A percentile compares a stretch with the other conserved stretches of the same genome.
phyloP scores from a whole-genome alignment of 2,888 invertebrate genomes.

The Tupiocoris notatus region DNA sequence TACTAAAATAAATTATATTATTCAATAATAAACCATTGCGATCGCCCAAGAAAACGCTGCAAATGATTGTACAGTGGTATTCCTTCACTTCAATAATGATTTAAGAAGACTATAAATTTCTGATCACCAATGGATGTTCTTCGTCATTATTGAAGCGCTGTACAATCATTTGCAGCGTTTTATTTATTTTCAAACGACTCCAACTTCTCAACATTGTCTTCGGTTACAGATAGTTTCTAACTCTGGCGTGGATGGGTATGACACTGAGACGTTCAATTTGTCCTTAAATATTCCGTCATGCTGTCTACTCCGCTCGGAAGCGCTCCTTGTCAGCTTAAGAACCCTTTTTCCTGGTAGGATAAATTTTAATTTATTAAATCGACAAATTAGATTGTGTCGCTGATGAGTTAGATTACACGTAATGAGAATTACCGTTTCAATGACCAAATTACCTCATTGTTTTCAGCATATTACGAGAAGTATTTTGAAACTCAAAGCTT shows the following conservation, averaged over 20 bases:
- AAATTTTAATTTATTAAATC: slow-evolving; percentile 37
- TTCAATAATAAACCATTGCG: no score
- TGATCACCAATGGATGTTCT: no score
- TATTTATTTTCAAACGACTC: no score
- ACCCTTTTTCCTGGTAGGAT: slow-evolving; percentile 57
- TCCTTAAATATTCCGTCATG: slow-evolving; percentile 71
- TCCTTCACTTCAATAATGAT: no score
- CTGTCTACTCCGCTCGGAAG: slow-evolving; percentile 62
- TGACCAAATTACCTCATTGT: neutral
- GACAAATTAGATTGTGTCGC: neutral
- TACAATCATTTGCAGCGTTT: no score
- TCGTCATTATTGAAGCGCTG: no score
- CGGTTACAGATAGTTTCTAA: slow-evolving; percentile 51
- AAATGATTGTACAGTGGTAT: no score
- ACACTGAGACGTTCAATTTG: slow-evolving; percentile 65
- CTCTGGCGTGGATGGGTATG: slow-evolving; percentile 58
- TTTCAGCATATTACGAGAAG: slow-evolving; percentile 10
- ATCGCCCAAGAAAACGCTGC: no score
- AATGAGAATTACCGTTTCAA: neutral
- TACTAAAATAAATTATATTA: no score
- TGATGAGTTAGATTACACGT: neutral
- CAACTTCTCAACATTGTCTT: no score
- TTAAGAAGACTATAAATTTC: no score
- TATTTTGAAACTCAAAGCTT: neutral
- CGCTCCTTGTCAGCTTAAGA: slow-evolving; percentile 57